A percentile compares a stretch with the other conserved stretches of the same genome.
These are phyloP conservation scores for Nemotelus pantherinus DNA, from an alignment of 2,888 invertebrate genomes.

Conservation along the genomic window DNA sequence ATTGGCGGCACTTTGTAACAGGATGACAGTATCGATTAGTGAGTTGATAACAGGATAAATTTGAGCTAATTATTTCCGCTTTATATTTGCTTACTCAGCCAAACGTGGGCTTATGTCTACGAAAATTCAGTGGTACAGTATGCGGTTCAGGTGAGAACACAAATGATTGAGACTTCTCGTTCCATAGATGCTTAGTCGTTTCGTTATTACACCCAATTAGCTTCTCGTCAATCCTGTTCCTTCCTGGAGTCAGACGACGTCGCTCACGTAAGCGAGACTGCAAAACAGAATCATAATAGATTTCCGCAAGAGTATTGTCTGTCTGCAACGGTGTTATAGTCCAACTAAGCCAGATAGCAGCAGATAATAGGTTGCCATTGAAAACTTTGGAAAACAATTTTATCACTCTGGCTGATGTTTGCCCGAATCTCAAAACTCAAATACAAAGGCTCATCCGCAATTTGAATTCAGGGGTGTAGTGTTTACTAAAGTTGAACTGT, in stretches of 20 bases:
- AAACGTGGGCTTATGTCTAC: constrained; percentile 26
- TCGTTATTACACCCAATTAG: constrained; percentile 18
- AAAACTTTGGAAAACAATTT: constrained; percentile 34
- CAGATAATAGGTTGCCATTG: constrained; percentile 20
- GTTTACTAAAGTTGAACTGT: too few relatives aligned
- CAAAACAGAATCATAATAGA: not conserved
- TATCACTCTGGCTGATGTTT: constrained; percentile 21
- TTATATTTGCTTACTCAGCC: constrained; percentile 48
- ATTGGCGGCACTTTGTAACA: not conserved
- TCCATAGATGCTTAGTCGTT: constrained; percentile 11
- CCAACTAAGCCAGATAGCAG: constrained; percentile 1
- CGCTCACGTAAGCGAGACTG: not conserved
- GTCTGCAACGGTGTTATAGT: constrained; percentile 18
- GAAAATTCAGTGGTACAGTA: not conserved
- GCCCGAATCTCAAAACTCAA: not conserved
- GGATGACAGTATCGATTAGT: not conserved
- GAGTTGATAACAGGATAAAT: constrained; percentile 47
- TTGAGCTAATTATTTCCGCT: constrained; percentile 50
- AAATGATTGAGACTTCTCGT: constrained; percentile 5
- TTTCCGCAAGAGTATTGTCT: constrained; percentile 23
- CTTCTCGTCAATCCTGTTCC: constrained; percentile 9
- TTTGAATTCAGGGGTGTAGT: too few relatives aligned
- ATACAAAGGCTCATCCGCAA: too few relatives aligned
- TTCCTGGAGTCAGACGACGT: not conserved
- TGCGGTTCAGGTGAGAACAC: constrained; percentile 12